Evolutionary conservation across 2,797 vertebrate genomes (phyloP), one percentile per base, ranked within the genome.

Genomic region (Labeo calbasu): DNA sequence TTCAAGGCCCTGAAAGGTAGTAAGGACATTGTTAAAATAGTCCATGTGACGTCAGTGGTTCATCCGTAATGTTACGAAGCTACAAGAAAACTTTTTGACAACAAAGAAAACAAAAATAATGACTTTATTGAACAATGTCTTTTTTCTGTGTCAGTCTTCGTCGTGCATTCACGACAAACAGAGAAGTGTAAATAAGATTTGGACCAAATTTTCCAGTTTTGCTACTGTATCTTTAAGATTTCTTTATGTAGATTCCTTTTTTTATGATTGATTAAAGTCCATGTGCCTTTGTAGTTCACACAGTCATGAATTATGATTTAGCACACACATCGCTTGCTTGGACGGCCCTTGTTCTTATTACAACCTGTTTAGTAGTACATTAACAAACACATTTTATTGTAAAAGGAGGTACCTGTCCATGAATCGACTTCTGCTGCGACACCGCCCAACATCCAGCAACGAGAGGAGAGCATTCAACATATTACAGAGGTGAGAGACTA

Each of bases 311-410:
- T 12, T 36, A 36, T 36, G 32, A 63, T 50, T 53, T 53, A 53
- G 12, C 25, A 0, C 48, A 32, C 21, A 5, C 17, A 73, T 73
- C 0, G 5, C 40, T 28, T 78, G 4, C 1, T 9, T 65, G 5
- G 10, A 14, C 32, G 3, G 2, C 17, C 46, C 46, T 7, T 32
- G 17, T 51, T 79, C 1, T 51, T 21, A 46, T 28, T 77, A n/a
- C 10, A 9, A 2, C 13, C 32, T 51, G 25, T 79, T 23, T 40
- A 3, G 28, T 79, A 50, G 17, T 78, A 32, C 19, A 17, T n/a
- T 78, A 68, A 66, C 28, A 59, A 92, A 88, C 90, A 92, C 79
- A 90, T 92, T 84, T 84, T 71, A n/a, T 25, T 84, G 40, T 36
- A 23, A 70, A 68, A 84, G 82, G 75, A 70, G 13, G 19, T n/a